Evolutionary conservation across 2,888 invertebrate species (phyloP), one percentile per base, ranked within the genome.

Genomic region (Desoria tigrina): DNA sequence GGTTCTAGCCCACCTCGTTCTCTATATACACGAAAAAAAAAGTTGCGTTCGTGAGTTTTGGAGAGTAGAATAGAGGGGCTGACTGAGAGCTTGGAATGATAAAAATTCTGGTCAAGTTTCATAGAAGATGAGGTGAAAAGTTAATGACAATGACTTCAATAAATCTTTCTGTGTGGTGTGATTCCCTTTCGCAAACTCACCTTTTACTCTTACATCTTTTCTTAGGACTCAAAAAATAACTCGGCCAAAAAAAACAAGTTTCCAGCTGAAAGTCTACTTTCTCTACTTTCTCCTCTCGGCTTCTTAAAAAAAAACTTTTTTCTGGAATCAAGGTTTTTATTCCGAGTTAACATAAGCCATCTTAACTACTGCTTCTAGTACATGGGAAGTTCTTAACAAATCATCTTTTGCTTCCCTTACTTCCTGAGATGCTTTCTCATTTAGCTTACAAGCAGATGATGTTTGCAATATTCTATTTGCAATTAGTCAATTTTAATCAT

Each of bases 71-170:
- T 23, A 21, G 23, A 57, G 7, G 16, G 26, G 6, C 27, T 11
- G 37, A 55, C 32, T 23, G 14, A 26, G 7, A 51, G 26, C n/a
- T n/a, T n/a, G n/a, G 24, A 51, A 26, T 51, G 67, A 67, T 67
- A 67, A 67, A 60, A 67, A 67, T 67, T 67, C 67, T 67, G 63
- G 63, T 67, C 67, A 67, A 67, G 67, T 67, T 63, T 67, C 67
- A 67, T 67, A 67, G 61, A 64, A 58, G 68, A 68, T 64, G 64
- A 68, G 64, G 68, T 68, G 68, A 64, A 68, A 68, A 64, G 64
- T 68, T 68, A 68, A 68, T 68, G 68, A 61, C 68, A 68, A 68
- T 54, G 68, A 68, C 64, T 68, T 64, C 64, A 61, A 68, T 68
- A 68, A 68, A 68, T 68, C 68, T 68, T 68, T 68, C 18, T 64